Base-by-base conservation (phyloP, 2,113 vertebrate species). In the Panthera tigris region DNA sequence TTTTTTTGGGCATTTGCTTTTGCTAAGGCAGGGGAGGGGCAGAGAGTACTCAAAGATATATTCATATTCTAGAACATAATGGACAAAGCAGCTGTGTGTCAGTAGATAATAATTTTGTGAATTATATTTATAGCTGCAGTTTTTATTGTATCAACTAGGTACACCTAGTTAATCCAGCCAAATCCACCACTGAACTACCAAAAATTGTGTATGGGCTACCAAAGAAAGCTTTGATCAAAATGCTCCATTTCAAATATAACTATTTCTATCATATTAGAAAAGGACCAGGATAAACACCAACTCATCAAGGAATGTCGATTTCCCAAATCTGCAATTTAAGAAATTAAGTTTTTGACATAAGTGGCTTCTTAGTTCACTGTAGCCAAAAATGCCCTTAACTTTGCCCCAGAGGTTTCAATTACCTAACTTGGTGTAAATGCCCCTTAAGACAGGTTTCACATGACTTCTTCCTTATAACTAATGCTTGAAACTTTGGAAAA, bases 321-420 rank as follows among this genome's bases (percentile, higher is more conserved):
- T 92, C 29, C 91, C n/a, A 97, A 68, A 93, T 73, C 6, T 96
- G 48, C 79, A 85, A 81, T 73, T 89, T 86, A 83, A 82, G 33
- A 41, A 52, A 85, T 91, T 85, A 76, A 69, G 15, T 79, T 87
- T 95, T 63, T 45, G 27, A 96, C 8, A 55, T 25, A 88, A 74
- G 68, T 25, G 41, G 71, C 14, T 80, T 96, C 48, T 95, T 68
- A 95, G 65, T 93, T 86, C n/a, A 61, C 25, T 18, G 5, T 73
- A 78, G 45, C 5, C 36, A 81, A 81, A 80, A 79, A 89, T 61
- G 63, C 25, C 45, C 65, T 88, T 89, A 73, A 73, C 65, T 93
- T 36, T 84, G 80, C 31, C 55, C 74, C 9, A 86, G 61, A 76
- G 21, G 25, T 71, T 95, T 61, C 66, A 71, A 89, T 73, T 82